Conservation (phyloP, 2,113 vertebrate species). For the Malaclemys terrapin region DNA sequence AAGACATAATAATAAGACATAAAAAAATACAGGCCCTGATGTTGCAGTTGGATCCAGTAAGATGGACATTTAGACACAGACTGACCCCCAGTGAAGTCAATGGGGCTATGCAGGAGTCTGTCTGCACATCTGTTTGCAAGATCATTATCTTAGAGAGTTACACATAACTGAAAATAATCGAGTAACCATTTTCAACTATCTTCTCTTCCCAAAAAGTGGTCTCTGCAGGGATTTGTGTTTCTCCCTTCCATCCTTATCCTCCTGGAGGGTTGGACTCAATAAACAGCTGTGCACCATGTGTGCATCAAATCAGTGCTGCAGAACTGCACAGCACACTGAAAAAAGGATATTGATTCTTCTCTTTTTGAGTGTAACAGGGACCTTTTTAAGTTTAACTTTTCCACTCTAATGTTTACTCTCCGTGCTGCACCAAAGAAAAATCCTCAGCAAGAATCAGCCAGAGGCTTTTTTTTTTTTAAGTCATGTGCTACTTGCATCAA, state of each 20-base stretch:
- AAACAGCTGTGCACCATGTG: slow-evolving; percentile 77
- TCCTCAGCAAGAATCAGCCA: slow-evolving; percentile 66
- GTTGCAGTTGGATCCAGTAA: background rate
- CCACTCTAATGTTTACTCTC: slow-evolving; percentile 52
- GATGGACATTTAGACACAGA: background rate
- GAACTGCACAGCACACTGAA: slow-evolving; percentile 43
- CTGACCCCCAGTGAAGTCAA: background rate
- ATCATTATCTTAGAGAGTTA: background rate
- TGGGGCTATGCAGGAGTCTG: background rate
- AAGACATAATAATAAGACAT: background rate
- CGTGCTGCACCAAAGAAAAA: slow-evolving; percentile 45
- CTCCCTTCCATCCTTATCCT: slow-evolving; percentile 61
- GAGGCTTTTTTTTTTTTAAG: slow-evolving; percentile 55
- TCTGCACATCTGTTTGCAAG: background rate
- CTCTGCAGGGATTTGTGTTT: slow-evolving; percentile 65
- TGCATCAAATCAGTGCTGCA: slow-evolving; percentile 76
- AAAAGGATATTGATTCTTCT: slow-evolving; percentile 55
- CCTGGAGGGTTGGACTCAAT: slow-evolving; percentile 76
- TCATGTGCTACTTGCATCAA: slow-evolving; percentile 69
- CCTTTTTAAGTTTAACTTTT: slow-evolving; percentile 67
- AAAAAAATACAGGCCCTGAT: background rate
- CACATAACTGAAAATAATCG: background rate
- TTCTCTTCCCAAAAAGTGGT: slow-evolving; percentile 23
- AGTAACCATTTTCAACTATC: slow-evolving; percentile 7
- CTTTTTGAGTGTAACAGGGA: slow-evolving; percentile 60